Evolutionary conservation across 1,140 invertebrate genomes (phyloP), one percentile per base, ranked within the genome.

Genomic region (Popillia japonica): DNA sequence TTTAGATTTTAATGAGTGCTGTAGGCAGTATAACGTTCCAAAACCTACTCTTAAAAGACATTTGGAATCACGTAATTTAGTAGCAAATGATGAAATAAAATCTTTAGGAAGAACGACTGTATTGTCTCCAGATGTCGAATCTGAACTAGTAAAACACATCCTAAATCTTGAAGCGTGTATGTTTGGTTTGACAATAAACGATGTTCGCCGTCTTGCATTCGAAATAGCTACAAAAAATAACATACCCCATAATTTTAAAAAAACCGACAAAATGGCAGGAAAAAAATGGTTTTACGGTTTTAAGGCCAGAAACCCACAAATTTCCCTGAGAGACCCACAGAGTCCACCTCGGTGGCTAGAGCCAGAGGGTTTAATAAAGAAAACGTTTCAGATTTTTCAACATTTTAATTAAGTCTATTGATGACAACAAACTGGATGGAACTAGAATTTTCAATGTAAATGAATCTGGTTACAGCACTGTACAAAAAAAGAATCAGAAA

Each of bases 381-480:
- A 10, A 48, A 17, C n/a, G 44, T 48, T 14, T 48, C 44, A 10
- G n/a, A 48, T 10, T 48, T 48, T 48, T 48, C n/a, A 17, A 48
- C 44, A 14, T 48, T 14, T 17, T 48, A 17, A 17, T 14, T 14
- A 48, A 48, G 10, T 14, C n/a, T 48, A 14, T 10, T 17, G 44
- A 48, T 48, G 10, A 48, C 10, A 48, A 48, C n/a, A 17, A 2
- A 48, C n/a, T 48, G 44, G 44, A 48, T 48, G 44, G 44, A 17
- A 48, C 44, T 10, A 48, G 44, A 17, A 48, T 48, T 48, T 48
- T 48, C n/a, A 48, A 48, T 48, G 44, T 48, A 17, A 7, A 48
- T 17, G 44, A 48, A 48, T 82, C 81, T 22, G 83, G 83, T n/a
- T 81, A 83, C 40, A 81, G 78, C 27, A 83, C 79, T 72, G 83